Percentiles rank a stretch among this genome's conserved stretches.
Conservation (phyloP, 2,888 invertebrate species). For the Dione juno region DNA sequence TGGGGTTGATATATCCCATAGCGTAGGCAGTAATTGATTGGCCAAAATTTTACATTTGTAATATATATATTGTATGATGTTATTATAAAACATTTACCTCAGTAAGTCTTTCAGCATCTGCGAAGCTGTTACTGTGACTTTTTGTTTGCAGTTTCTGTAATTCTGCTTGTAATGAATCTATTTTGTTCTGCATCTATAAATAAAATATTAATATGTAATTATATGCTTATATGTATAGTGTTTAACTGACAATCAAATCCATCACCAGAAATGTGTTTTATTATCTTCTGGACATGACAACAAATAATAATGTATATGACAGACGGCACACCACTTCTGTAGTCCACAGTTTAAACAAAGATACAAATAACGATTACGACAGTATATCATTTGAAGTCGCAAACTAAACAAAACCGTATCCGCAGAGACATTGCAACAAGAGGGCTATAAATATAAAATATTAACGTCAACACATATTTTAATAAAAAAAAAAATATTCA, state of each 20-base stretch:
- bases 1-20: background rate
- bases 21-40: too few relatives aligned
- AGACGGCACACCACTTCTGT: background rate
- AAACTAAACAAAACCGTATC: background rate
- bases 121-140: conserved; percentile 68
- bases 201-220: background rate
- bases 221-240: background rate
- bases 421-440: background rate
- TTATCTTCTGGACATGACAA: background rate
- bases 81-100: conserved; percentile 57
- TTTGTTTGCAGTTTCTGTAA: conserved; percentile 62
- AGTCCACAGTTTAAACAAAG: background rate
- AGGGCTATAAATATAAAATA: background rate
- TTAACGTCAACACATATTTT: background rate
- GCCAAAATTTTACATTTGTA: too few relatives aligned
- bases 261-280: background rate
- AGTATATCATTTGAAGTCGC: background rate
- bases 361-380: background rate
- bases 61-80: too few relatives aligned
- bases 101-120: conserved; percentile 68
- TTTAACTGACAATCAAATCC: background rate
- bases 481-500: background rate
- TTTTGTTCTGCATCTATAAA: conserved; percentile 72
- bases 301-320: background rate
- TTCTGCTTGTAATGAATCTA: conserved; percentile 76